These are phyloP conservation scores for Emys orbicularis DNA, from an alignment of 2,797 vertebrate species.

Conservation along the genomic window DNA sequence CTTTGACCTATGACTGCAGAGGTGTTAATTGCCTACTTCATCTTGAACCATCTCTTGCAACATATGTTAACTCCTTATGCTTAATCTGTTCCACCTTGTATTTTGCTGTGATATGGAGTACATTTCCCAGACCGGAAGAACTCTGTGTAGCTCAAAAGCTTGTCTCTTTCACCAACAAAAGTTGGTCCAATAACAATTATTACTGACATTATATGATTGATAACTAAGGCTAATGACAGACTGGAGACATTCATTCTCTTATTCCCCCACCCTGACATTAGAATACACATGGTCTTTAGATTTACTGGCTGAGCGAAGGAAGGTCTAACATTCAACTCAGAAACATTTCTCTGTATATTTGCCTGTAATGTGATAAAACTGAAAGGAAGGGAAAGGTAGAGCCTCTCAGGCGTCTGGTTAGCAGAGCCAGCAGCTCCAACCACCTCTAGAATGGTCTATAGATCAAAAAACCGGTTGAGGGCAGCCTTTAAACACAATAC, in stretches of 20 bases:
- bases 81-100: too few relatives aligned
- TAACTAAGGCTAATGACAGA: not conserved
- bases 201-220: not conserved
- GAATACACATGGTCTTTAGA: not conserved
- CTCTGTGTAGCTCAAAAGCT: not conserved
- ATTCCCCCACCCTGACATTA: not conserved
- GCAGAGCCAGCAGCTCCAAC: not conserved
- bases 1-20: too few relatives aligned
- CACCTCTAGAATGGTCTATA: not conserved
- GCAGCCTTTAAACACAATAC: not conserved
- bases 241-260: not conserved
- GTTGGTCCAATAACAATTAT: not conserved
- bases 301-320: not conserved
- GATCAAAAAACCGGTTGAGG: not conserved
- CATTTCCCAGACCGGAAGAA: not conserved
- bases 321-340: fast-evolving
- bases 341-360: not conserved
- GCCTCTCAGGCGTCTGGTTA: not conserved
- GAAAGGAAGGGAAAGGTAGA: not conserved
- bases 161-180: not conserved
- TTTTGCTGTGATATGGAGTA: not conserved
- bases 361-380: not conserved
- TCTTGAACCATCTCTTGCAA: too few relatives aligned
- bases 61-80: too few relatives aligned
- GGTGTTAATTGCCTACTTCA: too few relatives aligned